Evolutionary conservation across 2,888 invertebrate genomes (phyloP).

Genomic region (Escarpia spicata): DNA sequence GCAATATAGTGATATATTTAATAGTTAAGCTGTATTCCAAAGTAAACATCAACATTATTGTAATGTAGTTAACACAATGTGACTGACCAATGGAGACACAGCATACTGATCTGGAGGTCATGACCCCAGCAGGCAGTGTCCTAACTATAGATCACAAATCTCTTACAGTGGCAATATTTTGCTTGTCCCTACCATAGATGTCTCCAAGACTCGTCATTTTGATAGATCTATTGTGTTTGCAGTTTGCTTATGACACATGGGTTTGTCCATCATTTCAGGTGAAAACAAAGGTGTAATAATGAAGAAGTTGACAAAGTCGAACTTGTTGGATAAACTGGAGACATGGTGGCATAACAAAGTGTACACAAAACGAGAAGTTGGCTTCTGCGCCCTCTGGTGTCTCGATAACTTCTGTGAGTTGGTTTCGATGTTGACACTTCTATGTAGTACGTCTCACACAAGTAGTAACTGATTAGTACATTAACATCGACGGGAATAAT

Average conservation of each 20-base stretch:
- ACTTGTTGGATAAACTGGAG: constrained; percentile 80
- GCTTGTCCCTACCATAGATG: background rate
- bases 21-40: background rate
- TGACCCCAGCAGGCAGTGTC: background rate
- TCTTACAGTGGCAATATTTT: background rate
- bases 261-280: constrained; percentile 64
- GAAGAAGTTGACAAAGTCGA: constrained; percentile 58
- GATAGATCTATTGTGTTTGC: background rate
- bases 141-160: background rate
- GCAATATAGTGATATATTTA: background rate
- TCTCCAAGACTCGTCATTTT: background rate
- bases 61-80: background rate
- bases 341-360: constrained; percentile 73
- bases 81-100: background rate
- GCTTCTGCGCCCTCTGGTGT: constrained; percentile 92
- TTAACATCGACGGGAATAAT: too few relatives aligned
- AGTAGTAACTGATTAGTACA: background rate
- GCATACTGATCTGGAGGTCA: background rate
- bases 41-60: background rate
- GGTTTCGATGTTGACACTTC: background rate
- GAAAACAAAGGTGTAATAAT: constrained; percentile 82
- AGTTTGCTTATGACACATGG: background rate
- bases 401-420: constrained; percentile 86
- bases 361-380: constrained; percentile 82
- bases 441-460: background rate